Conservation (phyloP, 2,888 invertebrate species). For the Pyrrhia umbra region DNA sequence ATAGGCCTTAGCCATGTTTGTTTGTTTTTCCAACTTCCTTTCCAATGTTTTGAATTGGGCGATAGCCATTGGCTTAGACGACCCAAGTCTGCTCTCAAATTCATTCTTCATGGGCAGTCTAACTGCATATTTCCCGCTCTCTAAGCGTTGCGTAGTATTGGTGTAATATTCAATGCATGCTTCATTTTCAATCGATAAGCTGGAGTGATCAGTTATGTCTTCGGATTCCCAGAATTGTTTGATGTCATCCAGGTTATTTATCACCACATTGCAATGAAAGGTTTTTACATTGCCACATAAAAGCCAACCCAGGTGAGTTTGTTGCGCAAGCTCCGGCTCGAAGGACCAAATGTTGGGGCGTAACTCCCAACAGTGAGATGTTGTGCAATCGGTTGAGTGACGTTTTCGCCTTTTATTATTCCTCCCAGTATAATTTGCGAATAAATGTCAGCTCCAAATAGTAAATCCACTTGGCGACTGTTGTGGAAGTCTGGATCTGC, state of each 20-base stretch:
- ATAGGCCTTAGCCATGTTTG: too few relatives aligned
- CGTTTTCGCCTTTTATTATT: background rate
- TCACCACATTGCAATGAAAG: slow-evolving; percentile 5
- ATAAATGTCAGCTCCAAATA: too few relatives aligned
- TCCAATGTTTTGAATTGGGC: too few relatives aligned
- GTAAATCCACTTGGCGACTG: background rate
- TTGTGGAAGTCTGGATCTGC: slow-evolving; percentile 1
- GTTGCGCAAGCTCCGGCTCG: too few relatives aligned
- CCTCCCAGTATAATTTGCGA: slow-evolving; percentile 2
- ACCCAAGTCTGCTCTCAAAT: too few relatives aligned
- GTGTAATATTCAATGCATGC: slow-evolving; percentile 5
- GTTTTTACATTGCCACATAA: slow-evolving; percentile 1
- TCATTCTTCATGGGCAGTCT: too few relatives aligned
- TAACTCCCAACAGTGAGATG: too few relatives aligned
- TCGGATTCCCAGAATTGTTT: slow-evolving; percentile 15
- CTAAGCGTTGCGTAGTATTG: slow-evolving; percentile 7
- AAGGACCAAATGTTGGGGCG: too few relatives aligned
- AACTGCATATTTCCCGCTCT: too few relatives aligned
- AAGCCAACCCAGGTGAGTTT: slow-evolving; percentile 4
- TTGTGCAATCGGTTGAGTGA: slow-evolving; percentile 3
- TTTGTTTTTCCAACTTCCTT: too few relatives aligned
- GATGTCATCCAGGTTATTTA: slow-evolving; percentile 2
- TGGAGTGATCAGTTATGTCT: background rate
- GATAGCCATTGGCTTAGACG: too few relatives aligned
- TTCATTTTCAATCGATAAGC: slow-evolving; percentile 1